A percentile compares a stretch with the other conserved stretches of the same genome.
phyloP scores from a whole-genome alignment of 2,797 vertebrate species.

The Acipenser transmontanus region DNA sequence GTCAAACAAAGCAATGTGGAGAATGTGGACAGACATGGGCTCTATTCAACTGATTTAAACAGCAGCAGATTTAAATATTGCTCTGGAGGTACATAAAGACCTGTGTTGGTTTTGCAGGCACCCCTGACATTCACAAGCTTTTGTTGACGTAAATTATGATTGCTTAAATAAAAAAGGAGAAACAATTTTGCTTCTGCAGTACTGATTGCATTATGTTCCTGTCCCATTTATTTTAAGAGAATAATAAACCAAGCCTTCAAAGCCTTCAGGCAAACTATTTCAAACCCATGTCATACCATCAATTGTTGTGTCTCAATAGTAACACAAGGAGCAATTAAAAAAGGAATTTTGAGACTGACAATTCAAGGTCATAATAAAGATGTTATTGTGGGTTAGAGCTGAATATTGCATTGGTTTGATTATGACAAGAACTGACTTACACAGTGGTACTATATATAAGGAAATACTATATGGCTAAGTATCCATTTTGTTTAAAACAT shows the following conservation, averaged over 20 bases:
- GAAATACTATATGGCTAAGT: too few relatives aligned
- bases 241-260: background rate
- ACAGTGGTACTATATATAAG: background rate
- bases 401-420: background rate
- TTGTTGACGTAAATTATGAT: constrained; percentile 7
- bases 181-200: background rate
- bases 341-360: constrained; percentile 1
- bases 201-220: constrained; percentile 9
- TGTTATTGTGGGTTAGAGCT: background rate
- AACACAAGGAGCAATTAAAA: constrained; percentile 14
- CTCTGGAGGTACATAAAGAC: too few relatives aligned
- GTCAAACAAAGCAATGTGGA: too few relatives aligned
- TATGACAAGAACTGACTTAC: background rate
- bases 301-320: constrained; percentile 13
- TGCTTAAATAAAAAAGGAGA: constrained; percentile 3
- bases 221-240: constrained; percentile 1
- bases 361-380: constrained; percentile 2
- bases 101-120: background rate
- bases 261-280: background rate
- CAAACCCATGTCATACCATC: constrained; percentile 5
- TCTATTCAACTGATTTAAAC: too few relatives aligned
- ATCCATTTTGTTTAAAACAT: too few relatives aligned
- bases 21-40: too few relatives aligned
- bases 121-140: background rate
- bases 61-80: too few relatives aligned